Conservation (phyloP, 37 sponge, comb jelly and placozoan species). For the Mnemiopsis leidyi region DNA sequence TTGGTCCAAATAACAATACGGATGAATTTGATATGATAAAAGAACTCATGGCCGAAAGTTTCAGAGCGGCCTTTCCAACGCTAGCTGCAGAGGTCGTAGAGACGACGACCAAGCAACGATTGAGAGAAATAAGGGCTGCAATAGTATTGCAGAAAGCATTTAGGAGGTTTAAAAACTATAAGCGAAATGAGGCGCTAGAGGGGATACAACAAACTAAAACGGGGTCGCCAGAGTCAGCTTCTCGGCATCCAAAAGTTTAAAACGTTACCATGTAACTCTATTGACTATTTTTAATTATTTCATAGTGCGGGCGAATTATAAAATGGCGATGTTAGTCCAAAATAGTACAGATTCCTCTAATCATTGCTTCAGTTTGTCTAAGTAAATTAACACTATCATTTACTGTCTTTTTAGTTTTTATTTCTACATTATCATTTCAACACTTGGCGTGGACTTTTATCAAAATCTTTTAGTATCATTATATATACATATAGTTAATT, state of each 20-base stretch:
- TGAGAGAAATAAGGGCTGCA: conserved; percentile 60
- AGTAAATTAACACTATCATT: conserved; percentile 6
- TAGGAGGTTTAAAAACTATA: conserved; percentile 65
- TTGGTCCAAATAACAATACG: conserved; percentile 60
- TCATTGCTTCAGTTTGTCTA: conserved; percentile 1
- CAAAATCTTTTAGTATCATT: conserved; percentile 7
- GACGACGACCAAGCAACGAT: conserved; percentile 60
- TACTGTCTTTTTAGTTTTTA: conserved; percentile 45
- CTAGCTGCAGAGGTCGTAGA: conserved; percentile 49
- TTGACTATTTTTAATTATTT: conserved; percentile 51
- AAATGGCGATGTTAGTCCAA: conserved; percentile 32
- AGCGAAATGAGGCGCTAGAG: conserved; percentile 39
- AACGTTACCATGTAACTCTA: conserved; percentile 17
- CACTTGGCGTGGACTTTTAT: background rate
- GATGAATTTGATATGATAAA: conserved; percentile 66
- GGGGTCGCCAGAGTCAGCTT: background rate
- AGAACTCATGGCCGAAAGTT: conserved; percentile 66
- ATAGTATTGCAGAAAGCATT: conserved; percentile 55
- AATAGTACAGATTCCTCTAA: conserved; percentile 43
- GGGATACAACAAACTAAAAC: conserved; percentile 32
- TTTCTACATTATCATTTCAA: conserved; percentile 41
- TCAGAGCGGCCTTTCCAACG: conserved; percentile 59
- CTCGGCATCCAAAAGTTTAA: conserved; percentile 35
- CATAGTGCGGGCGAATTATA: conserved; percentile 56
- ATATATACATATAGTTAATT: background rate